phyloP scores from a whole-genome alignment of 1,140 invertebrate genomes.

The Lepidurus packardi region DNA sequence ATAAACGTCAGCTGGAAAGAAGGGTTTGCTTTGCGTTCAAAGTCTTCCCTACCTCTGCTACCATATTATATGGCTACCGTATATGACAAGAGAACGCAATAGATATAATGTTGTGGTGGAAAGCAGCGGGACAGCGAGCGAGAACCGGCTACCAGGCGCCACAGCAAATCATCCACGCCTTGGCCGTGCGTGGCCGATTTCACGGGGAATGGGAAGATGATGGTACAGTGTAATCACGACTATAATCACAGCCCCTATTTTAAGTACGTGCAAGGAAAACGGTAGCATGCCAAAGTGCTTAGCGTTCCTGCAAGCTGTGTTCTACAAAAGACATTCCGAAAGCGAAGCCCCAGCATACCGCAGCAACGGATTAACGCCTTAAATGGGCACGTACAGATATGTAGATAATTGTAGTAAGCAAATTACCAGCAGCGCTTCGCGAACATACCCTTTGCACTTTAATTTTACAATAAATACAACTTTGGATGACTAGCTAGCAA shows the following conservation, averaged over 20 bases:
- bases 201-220: conserved; percentile 17
- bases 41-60: neutral
- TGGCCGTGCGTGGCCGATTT: conserved; percentile 16
- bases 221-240: conserved; percentile 2
- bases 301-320: conserved; percentile 9
- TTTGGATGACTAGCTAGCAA: neutral
- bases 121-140: conserved; percentile 10
- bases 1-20: neutral
- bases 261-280: conserved; percentile 14
- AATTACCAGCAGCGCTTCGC: neutral
- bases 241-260: conserved; percentile 19
- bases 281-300: conserved; percentile 3
- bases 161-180: conserved; percentile 14
- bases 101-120: conserved; percentile 11
- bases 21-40: neutral
- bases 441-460: neutral
- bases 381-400: neutral
- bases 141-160: conserved; percentile 16
- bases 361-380: neutral
- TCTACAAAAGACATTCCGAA: neutral
- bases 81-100: conserved; percentile 14
- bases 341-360: neutral
- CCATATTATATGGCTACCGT: neutral
- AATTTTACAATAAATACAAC: neutral
- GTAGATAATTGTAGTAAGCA: conserved; percentile 3